Percentiles rank a stretch among this genome's conserved stretches.
Conservation (phyloP, 2,797 vertebrate species). For the Acanthurus tractus region DNA sequence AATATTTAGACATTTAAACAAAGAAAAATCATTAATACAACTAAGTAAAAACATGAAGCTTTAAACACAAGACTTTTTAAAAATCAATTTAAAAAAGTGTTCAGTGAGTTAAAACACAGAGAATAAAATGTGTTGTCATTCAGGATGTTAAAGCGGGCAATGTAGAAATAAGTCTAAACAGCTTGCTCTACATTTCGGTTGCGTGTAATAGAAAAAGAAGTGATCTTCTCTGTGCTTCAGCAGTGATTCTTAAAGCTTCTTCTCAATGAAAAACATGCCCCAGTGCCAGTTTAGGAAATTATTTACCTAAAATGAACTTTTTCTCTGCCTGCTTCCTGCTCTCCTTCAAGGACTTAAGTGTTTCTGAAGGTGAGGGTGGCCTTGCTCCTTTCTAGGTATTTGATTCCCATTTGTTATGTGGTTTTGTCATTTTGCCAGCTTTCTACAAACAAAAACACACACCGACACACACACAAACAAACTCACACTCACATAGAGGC, state of each 20-base stretch:
- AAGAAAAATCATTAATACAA: too few species aligned
- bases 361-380: neutral
- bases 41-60: too few species aligned
- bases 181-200: too few species aligned
- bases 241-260: neutral
- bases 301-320: neutral
- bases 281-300: neutral
- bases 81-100: too few species aligned
- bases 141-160: too few species aligned
- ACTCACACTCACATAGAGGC: neutral
- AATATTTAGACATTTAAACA: too few species aligned
- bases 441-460: slow-evolving; percentile 10
- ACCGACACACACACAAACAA: slow-evolving; percentile 6
- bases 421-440: slow-evolving; percentile 42
- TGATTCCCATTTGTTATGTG: slow-evolving; percentile 21
- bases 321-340: neutral
- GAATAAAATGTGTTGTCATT: too few species aligned
- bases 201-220: too few species aligned
- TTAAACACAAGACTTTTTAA: too few species aligned
- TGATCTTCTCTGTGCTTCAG: too few species aligned
- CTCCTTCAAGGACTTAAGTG: neutral
- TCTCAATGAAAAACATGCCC: neutral
- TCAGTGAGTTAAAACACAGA: too few species aligned
- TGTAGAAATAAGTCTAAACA: too few species aligned
- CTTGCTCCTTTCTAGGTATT: neutral